Conservation (phyloP, 2,888 invertebrate genomes). For the Tenodera sinensis region DNA sequence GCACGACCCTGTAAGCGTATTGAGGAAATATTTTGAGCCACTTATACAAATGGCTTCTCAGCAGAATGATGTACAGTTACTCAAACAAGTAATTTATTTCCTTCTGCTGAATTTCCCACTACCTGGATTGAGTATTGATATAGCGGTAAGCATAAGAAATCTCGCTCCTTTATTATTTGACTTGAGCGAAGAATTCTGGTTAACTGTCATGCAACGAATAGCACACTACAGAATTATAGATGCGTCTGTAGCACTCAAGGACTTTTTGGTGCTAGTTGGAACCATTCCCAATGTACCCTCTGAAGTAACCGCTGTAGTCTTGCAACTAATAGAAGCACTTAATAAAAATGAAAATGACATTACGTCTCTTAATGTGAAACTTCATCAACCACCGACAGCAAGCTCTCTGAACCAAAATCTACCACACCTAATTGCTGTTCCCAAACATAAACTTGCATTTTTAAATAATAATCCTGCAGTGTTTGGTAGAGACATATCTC, state of each 20-base stretch:
- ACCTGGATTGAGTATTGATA: not conserved
- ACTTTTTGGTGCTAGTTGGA: not conserved
- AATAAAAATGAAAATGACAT: not conserved
- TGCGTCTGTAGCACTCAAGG: not conserved
- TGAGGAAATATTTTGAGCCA: not conserved
- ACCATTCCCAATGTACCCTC: not conserved
- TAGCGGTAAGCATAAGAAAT: not conserved
- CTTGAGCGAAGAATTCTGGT: not conserved
- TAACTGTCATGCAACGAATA: not conserved
- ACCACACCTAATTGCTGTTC: too few species aligned
- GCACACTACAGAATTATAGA: not conserved
- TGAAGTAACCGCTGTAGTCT: not conserved
- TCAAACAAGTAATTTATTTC: not conserved
- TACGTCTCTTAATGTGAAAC: too few species aligned
- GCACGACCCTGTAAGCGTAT: not conserved
- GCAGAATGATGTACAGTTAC: not conserved
- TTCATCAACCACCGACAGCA: too few species aligned
- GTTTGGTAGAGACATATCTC: too few species aligned
- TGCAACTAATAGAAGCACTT: not conserved
- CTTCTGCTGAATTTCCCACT: not conserved
- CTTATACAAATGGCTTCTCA: not conserved
- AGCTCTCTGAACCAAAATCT: too few species aligned
- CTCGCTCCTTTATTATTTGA: not conserved
- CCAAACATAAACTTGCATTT: too few species aligned
- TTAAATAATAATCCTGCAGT: too few species aligned